Conservation (phyloP, 2,113 vertebrate genomes). For the Psettodes erumei region DNA sequence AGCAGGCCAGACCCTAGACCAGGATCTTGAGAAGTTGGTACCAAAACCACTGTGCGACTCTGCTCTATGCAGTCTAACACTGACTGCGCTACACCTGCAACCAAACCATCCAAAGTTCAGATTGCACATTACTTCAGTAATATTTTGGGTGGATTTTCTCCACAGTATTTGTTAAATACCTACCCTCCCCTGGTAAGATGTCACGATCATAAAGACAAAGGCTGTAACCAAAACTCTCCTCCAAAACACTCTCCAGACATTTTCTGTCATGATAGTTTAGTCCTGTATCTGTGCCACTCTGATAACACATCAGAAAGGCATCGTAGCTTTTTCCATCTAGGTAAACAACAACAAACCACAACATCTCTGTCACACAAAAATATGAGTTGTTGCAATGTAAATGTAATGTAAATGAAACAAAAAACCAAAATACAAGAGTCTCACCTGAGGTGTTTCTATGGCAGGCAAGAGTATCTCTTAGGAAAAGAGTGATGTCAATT, state of each 20-base stretch:
- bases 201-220: conserved; percentile 79
- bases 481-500: conserved; percentile 65
- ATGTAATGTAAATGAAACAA: not conserved
- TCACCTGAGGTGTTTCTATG: conserved; percentile 56
- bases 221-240: conserved; percentile 72
- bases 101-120: conserved; percentile 26
- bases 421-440: not conserved
- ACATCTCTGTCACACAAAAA: not conserved
- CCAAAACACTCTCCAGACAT: conserved; percentile 62
- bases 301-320: conserved; percentile 74
- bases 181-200: conserved; percentile 74
- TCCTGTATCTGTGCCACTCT: conserved; percentile 42
- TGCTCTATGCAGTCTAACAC: conserved; percentile 86
- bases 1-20: conserved; percentile 78
- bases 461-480: conserved; percentile 62
- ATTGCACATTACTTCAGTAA: not conserved
- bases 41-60: conserved; percentile 88
- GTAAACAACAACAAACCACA: conserved; percentile 14
- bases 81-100: conserved; percentile 83
- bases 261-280: conserved; percentile 52
- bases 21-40: conserved; percentile 82
- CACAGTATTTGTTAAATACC: not conserved
- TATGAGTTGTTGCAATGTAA: too few species aligned
- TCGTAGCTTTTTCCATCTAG: conserved; percentile 78
- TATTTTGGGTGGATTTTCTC: not conserved